Evolutionary conservation across 2,797 vertebrate genomes (phyloP), one percentile per base, ranked within the genome.

Genomic region (Scleropages formosus): DNA sequence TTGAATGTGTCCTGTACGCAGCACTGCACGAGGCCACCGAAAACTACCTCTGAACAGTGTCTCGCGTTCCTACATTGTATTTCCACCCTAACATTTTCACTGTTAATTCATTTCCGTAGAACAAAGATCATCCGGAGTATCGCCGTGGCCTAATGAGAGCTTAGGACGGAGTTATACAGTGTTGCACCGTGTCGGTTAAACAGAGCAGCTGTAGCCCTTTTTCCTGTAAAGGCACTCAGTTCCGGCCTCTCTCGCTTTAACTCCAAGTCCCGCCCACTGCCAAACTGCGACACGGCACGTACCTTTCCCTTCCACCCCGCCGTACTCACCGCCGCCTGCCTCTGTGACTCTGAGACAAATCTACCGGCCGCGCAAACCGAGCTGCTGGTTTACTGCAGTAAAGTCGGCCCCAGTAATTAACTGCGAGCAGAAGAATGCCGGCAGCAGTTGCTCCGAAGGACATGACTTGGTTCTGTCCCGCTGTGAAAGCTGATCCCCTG

Each of bases 311-410:
- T 74, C 44, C 62, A 62, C 31, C n/a, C 72, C 70, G 65, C 65
- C 18, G 64, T 26, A 31, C 22, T 60, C 56, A 15, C 72, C 18
- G 27, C 66, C 47, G 59, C 67, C 0, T 73, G 77, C 59, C 71
- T 64, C 68, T 78, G 85, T 85, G 86, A 86, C 85, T 87, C 78
- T 88, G 86, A n/a, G 15, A 26, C 11, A 31, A 80, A 22, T 60
- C 74, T n/a, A 80, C 75, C 80, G 82, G 86, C 87, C 90, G 86
- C 88, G 89, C 88, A 88, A 89, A 78, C 78, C 77, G 78, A 78
- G 70, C 63, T 70, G 20, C 31, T 63, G 69, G 51, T 49, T 27
- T 0, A 15, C 26, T 15, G 59, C 53, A 31, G 18, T 20, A 46
- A 3, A n/a, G n/a, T 73, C 13, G 56, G 27, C 18, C 53, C 53